Conservation (phyloP, 2,113 vertebrate species). For the Chaenocephalus aceratus region DNA sequence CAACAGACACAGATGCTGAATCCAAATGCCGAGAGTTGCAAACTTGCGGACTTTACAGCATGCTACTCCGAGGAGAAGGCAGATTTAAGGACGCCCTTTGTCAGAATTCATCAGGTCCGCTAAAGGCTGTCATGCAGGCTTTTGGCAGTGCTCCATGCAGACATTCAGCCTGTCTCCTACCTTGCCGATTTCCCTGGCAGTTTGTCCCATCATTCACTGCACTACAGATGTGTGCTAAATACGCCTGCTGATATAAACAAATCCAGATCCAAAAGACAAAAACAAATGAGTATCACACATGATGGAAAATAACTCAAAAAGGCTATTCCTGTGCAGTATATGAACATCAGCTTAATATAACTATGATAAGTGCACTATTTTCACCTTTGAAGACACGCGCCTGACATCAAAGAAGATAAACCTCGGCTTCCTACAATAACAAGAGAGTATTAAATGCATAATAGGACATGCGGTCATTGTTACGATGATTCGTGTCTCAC, state of each 20-base stretch:
- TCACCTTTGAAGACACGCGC: not conserved
- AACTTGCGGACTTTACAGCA: slow-evolving; percentile 50
- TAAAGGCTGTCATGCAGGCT: slow-evolving; percentile 61
- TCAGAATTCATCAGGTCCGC: slow-evolving; percentile 44
- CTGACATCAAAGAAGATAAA: slow-evolving; percentile 29
- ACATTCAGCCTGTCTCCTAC: slow-evolving; percentile 66
- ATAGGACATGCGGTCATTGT: slow-evolving; percentile 13
- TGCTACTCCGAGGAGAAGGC: slow-evolving; percentile 55
- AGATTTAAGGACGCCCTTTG: slow-evolving; percentile 17
- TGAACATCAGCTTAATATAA: not conserved
- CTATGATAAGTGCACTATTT: not conserved
- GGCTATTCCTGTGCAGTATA: not conserved
- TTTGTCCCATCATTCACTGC: slow-evolving; percentile 67
- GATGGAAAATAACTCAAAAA: not conserved
- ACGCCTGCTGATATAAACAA: slow-evolving; percentile 66
- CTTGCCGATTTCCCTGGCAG: slow-evolving; percentile 59
- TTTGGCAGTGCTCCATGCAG: slow-evolving; percentile 65
- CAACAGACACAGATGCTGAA: slow-evolving; percentile 50
- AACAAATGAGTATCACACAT: slow-evolving; percentile 16
- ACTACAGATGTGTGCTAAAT: slow-evolving; percentile 67
- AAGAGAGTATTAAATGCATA: not conserved
- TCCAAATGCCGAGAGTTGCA: slow-evolving; percentile 44
- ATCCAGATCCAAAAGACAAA: slow-evolving; percentile 62
- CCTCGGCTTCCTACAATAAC: slow-evolving; percentile 10
- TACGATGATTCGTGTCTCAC: not conserved